Evolutionary conservation across 2,888 invertebrate genomes (phyloP).

Genomic region (Drosophila acutilabella): DNA sequence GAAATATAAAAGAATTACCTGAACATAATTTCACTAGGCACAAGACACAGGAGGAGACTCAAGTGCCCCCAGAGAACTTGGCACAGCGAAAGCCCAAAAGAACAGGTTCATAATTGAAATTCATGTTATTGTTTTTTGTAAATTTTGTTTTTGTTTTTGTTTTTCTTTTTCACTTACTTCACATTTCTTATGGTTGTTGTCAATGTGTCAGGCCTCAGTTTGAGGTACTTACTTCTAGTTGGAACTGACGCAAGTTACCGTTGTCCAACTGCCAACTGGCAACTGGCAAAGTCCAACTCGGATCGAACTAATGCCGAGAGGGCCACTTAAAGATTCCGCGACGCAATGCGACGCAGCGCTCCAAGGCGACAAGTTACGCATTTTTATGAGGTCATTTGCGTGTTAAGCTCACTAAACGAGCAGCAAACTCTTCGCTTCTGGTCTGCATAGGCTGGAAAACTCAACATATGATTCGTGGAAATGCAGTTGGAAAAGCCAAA

Average conservation of each 20-base stretch:
- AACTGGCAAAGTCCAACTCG: slow-evolving; percentile 48
- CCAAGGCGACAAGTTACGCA: slow-evolving; percentile 69
- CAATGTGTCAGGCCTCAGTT: slow-evolving; percentile 56
- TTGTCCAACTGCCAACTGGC: slow-evolving; percentile 28
- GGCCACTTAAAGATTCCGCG: slow-evolving; percentile 78
- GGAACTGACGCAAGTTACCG: slow-evolving; percentile 62
- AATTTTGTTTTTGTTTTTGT: slow-evolving; percentile 57
- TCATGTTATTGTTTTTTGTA: slow-evolving; percentile 54
- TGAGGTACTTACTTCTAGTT: slow-evolving; percentile 43
- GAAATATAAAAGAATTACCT: slow-evolving; percentile 48
- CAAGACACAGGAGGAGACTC: background rate
- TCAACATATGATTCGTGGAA: slow-evolving; percentile 66
- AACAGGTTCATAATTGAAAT: slow-evolving; percentile 82
- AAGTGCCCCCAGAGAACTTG: slow-evolving; percentile 17
- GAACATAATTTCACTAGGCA: slow-evolving; percentile 65
- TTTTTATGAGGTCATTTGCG: slow-evolving; percentile 82
- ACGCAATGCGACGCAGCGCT: slow-evolving; percentile 56
- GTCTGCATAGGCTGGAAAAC: slow-evolving; percentile 47
- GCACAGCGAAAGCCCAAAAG: slow-evolving; percentile 64
- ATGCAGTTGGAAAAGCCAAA: slow-evolving; percentile 49
- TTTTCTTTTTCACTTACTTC: background rate
- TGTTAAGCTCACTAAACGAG: slow-evolving; percentile 80
- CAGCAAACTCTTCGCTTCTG: slow-evolving; percentile 31
- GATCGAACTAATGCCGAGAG: slow-evolving; percentile 53
- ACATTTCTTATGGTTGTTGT: slow-evolving; percentile 41